These are phyloP conservation scores for Ametastegia equiseti DNA, from an alignment of 2,888 invertebrate genomes.

Conservation along the genomic window DNA sequence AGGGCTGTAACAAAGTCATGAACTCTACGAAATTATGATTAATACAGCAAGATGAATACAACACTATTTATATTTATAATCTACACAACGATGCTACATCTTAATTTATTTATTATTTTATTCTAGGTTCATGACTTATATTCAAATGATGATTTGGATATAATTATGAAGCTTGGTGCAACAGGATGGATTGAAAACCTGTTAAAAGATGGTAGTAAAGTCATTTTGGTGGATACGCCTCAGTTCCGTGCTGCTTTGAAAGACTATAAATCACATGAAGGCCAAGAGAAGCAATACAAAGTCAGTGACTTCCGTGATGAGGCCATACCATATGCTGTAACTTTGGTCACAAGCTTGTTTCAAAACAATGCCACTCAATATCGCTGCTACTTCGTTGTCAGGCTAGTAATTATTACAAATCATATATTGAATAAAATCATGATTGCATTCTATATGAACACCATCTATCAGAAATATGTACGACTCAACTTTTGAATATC, in stretches of 20 bases:
- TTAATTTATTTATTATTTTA: neutral
- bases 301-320: slow-evolving; percentile 13
- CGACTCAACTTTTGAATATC: neutral
- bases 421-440: neutral
- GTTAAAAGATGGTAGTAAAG: neutral
- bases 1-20: no score
- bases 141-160: neutral
- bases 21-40: no score
- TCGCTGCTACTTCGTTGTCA: slow-evolving; percentile 25
- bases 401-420: slow-evolving; percentile 7
- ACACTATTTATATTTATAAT: no score
- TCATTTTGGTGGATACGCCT: slow-evolving; percentile 29
- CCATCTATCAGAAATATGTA: neutral
- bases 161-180: neutral
- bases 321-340: neutral
- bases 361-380: slow-evolving; percentile 16
- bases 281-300: neutral
- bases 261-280: neutral
- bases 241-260: slow-evolving; percentile 6
- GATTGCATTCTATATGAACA: neutral
- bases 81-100: neutral
- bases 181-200: neutral
- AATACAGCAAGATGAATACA: no score
- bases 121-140: slow-evolving; percentile 20
- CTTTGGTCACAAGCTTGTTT: neutral